Conservation (phyloP, 2,888 invertebrate species). For the Tribolium freemani region DNA sequence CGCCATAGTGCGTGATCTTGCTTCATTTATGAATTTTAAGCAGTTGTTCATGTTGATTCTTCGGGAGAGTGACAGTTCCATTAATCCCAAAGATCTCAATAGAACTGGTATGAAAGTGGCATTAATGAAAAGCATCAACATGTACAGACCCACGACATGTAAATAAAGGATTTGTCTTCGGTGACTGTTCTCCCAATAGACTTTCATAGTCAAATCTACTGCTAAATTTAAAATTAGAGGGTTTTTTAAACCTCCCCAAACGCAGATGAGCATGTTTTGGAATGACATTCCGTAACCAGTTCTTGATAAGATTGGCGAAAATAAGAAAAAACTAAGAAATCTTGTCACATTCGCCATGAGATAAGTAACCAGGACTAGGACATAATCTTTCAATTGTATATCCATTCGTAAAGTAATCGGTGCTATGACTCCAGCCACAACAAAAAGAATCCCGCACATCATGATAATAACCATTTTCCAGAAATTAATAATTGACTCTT, state of each 20-base stretch:
- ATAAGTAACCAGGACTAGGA: slow-evolving; percentile 11
- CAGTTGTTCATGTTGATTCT: slow-evolving; percentile 27
- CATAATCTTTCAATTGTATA: background rate
- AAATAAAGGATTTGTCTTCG: background rate
- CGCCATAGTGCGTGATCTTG: background rate
- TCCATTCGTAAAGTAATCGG: background rate
- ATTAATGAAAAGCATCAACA: slow-evolving; percentile 7
- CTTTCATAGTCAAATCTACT: background rate
- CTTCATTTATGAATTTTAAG: slow-evolving; percentile 9
- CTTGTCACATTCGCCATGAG: background rate
- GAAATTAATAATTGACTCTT: background rate
- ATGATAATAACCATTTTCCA: slow-evolving; percentile 7
- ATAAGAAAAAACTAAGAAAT: slow-evolving; percentile 7
- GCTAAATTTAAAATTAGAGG: background rate
- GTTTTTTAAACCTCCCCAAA: slow-evolving; percentile 14
- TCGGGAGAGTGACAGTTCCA: background rate
- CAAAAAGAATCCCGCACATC: background rate
- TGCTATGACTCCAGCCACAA: background rate
- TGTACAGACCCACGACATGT: background rate
- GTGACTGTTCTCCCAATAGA: background rate
- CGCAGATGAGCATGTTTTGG: slow-evolving; percentile 4
- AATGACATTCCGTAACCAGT: slow-evolving; percentile 11
- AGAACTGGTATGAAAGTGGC: background rate
- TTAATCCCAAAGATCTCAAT: background rate
- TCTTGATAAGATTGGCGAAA: background rate